Percentiles rank a stretch among this genome's conserved stretches.
Evolutionary conservation across 2,797 vertebrate genomes (phyloP).

Genomic region (Pterois miles): DNA sequence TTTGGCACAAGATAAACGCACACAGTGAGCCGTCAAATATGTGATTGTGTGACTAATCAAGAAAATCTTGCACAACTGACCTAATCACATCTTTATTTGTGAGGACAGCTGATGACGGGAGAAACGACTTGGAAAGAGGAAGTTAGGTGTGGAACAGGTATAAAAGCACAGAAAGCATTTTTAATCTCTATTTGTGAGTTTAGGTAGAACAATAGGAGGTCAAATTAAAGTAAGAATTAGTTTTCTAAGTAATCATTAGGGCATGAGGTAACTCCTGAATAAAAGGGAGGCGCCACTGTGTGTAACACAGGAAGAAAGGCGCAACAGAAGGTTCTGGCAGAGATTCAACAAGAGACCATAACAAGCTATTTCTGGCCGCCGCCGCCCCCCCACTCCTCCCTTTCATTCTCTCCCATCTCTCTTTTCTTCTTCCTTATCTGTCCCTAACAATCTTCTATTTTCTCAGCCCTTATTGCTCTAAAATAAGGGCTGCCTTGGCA

Average conservation of each 20-base stretch:
- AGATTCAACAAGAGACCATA: conserved; percentile 44
- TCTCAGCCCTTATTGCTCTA: not conserved
- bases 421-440: conserved; percentile 19
- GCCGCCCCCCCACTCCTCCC: not conserved
- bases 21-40: not conserved
- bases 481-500: not conserved
- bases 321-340: conserved; percentile 58
- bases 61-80: not conserved
- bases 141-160: not conserved
- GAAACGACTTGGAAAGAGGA: not conserved
- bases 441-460: not conserved
- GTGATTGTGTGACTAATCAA: not conserved
- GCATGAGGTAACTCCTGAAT: conserved; percentile 4
- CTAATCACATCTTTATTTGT: not conserved
- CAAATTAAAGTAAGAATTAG: not conserved
- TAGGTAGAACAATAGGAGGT: too few species aligned
- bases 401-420: not conserved
- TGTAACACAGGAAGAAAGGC: conserved; percentile 46
- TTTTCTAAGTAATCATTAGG: not conserved
- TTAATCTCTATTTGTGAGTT: not conserved
- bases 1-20: not conserved
- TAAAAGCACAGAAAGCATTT: not conserved
- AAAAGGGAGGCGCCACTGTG: conserved; percentile 28
- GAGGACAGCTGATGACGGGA: not conserved
- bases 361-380: conserved; percentile 55